Evolutionary conservation across 2,113 vertebrate species (phyloP), one percentile per base, ranked within the genome.

Genomic region (Apeltes quadracus): DNA sequence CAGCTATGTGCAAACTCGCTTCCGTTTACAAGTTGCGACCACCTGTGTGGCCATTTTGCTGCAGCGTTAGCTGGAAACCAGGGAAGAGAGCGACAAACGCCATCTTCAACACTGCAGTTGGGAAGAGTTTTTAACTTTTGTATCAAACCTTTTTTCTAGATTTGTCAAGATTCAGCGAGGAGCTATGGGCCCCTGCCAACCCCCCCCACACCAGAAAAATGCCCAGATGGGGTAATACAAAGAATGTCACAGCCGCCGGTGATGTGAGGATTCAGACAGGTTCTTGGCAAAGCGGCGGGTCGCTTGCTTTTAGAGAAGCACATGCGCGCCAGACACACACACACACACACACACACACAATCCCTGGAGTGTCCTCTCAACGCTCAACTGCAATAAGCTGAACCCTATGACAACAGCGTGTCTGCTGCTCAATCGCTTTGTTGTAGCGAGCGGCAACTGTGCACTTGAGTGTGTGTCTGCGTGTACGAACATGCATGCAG

Each of bases 31-130:
- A 72, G 69, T 83, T 78, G 81, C 44, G 75, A 83, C 87, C 90
- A 89, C 90, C 84, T 86, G 81, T 81, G 83, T 72, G 81, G 86
- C 83, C 84, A 65, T 87, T 88, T 88, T 88, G 84, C 86, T 82
- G 87, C 84, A 78, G 78, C 29, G n/a, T 78, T 62, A 57, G 80
- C 44, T 64, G 41, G 20, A 23, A 29, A 29, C 29, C 29, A 34
- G 15, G 20, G 1, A 1, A 4, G 22, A 32, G 12, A 53, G 34
- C 23, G 29, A 57, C 66, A 53, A 13, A 66, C 66, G 59, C 54
- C 18, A 43, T 66, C 39, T 62, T 74, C 75, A 73, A 51, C 64
- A 39, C 69, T 81, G 79, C 76, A 72, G 76, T 36, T 67, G 15
- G 41, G 39, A 66, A 50, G 65, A 74, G 51, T 77, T 82, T 66